phyloP scores from a whole-genome alignment of 2,113 vertebrate species.

The Epinephelus lanceolatus region DNA sequence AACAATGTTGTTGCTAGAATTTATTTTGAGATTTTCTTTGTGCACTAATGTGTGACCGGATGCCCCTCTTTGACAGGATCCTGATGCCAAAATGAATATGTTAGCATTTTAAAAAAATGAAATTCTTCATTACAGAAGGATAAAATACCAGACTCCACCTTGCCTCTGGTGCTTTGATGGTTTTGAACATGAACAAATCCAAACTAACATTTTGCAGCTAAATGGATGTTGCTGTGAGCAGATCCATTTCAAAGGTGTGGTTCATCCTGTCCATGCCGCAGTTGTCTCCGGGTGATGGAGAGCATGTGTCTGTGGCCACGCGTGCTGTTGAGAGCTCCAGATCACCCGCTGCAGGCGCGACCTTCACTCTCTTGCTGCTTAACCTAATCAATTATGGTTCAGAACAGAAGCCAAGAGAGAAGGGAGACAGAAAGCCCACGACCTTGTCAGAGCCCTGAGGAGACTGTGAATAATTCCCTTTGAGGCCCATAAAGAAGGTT shows the following conservation, averaged over 20 bases:
- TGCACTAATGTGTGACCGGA: slow-evolving; percentile 30
- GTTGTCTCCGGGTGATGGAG: slow-evolving; percentile 74
- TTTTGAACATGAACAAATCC: not conserved
- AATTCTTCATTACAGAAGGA: slow-evolving; percentile 14
- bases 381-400: slow-evolving; percentile 88
- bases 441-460: slow-evolving; percentile 84
- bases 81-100: slow-evolving; percentile 23
- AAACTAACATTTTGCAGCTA: not conserved
- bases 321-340: slow-evolving; percentile 61
- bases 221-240: slow-evolving; percentile 36
- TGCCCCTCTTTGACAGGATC: slow-evolving; percentile 26
- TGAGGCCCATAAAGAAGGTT: slow-evolving; percentile 80
- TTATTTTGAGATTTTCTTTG: slow-evolving; percentile 28
- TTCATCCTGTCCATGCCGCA: slow-evolving; percentile 34
- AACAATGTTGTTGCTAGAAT: slow-evolving; percentile 38
- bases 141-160: not conserved
- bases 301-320: slow-evolving; percentile 72
- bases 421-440: slow-evolving; percentile 69
- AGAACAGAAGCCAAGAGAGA: slow-evolving; percentile 81
- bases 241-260: slow-evolving; percentile 52
- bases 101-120: slow-evolving; percentile 27
- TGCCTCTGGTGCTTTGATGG: not conserved
- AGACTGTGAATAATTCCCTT: slow-evolving; percentile 86
- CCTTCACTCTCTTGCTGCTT: slow-evolving; percentile 83
- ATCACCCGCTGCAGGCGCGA: slow-evolving; percentile 75